phyloP scores from a whole-genome alignment of 2,888 invertebrate genomes.

The Cantharis lateralis region DNA sequence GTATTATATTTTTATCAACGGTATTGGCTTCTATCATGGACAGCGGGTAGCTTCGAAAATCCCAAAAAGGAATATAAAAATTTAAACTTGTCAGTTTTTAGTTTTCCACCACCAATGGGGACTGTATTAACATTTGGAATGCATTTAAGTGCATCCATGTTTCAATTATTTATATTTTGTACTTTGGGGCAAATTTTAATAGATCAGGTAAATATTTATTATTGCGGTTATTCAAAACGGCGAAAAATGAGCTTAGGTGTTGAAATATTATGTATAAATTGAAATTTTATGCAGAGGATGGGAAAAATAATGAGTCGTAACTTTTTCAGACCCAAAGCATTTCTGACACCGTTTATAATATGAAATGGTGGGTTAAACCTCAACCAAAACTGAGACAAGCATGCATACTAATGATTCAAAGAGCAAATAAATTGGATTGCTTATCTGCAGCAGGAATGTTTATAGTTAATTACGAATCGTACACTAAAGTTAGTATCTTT shows the following conservation, averaged over 20 bases:
- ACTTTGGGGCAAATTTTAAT: too few relatives aligned
- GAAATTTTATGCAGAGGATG: too few relatives aligned
- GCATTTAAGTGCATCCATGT: too few relatives aligned
- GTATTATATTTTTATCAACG: neutral
- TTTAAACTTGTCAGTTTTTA: neutral
- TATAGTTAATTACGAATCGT: neutral
- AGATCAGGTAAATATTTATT: too few relatives aligned
- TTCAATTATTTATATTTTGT: too few relatives aligned
- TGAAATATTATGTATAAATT: too few relatives aligned
- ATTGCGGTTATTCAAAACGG: too few relatives aligned
- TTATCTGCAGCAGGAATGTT: neutral
- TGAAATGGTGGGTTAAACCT: neutral
- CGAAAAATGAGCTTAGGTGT: too few relatives aligned
- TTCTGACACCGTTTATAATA: too few relatives aligned
- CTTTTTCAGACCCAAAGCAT: too few relatives aligned
- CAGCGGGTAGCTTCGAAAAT: neutral
- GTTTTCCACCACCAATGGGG: neutral
- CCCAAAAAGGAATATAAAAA: neutral
- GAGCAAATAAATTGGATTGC: neutral
- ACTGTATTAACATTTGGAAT: neutral
- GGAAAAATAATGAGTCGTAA: too few relatives aligned
- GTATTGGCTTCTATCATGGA: neutral
- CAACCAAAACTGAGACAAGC: neutral
- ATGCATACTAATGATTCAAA: neutral
- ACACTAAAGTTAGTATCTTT: neutral